phyloP scores from a whole-genome alignment of 37 sponge, comb jelly and placozoan genomes.

The Hexactinellida sp. region DNA sequence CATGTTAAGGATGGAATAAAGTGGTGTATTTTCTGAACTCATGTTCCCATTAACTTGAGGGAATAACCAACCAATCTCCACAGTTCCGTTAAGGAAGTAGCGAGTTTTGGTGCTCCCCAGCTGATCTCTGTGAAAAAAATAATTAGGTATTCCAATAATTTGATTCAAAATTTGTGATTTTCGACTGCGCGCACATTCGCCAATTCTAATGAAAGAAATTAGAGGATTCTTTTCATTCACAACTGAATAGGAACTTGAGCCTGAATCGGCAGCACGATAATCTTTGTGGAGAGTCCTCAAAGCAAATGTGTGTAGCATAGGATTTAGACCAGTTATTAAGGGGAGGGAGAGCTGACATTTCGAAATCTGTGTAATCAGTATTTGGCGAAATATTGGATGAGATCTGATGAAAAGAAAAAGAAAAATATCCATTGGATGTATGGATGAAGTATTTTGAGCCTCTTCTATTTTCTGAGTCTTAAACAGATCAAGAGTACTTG shows the following conservation, averaged over 20 bases:
- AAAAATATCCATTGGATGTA: neutral
- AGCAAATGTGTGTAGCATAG: neutral
- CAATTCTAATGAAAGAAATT: conserved; percentile 24
- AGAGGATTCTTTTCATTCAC: conserved; percentile 7
- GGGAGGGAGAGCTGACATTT: conserved; percentile 21
- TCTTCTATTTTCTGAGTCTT: neutral
- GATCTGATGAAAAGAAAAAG: neutral
- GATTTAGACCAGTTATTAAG: neutral
- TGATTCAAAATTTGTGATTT: conserved; percentile 23
- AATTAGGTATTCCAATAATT: neutral
- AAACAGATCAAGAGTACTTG: neutral
- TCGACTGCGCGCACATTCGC: neutral
- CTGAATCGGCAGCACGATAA: neutral
- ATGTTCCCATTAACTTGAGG: neutral
- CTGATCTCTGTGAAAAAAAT: conserved; percentile 23
- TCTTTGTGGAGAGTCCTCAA: conserved; percentile 14
- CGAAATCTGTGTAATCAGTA: neutral
- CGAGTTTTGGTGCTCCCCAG: neutral
- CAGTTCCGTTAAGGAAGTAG: neutral
- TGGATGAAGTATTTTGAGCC: neutral
- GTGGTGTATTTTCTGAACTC: neutral
- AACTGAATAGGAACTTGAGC: neutral
- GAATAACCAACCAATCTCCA: conserved; percentile 22
- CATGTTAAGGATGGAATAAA: conserved; percentile 11
- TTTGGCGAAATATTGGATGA: neutral